Conservation (phyloP, 2,888 invertebrate genomes). For the Myathropa florea region DNA sequence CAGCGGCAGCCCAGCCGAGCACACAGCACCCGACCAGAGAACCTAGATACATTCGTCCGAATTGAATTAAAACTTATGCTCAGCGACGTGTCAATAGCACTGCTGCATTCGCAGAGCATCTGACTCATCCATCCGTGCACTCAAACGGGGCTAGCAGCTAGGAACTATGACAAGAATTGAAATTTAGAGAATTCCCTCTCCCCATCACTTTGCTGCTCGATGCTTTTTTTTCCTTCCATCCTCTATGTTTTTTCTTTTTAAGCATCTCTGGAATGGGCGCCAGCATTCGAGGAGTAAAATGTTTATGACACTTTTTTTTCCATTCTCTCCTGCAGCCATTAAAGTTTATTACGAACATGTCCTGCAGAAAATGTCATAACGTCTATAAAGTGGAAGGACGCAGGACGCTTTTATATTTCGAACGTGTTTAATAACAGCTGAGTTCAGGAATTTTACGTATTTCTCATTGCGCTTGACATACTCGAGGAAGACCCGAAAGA, state of each 20-base stretch:
- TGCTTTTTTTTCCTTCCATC: background rate
- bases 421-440: conserved; percentile 69
- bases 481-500: conserved; percentile 24
- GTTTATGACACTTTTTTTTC: conserved; percentile 54
- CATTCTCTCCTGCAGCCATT: conserved; percentile 52
- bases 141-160: background rate
- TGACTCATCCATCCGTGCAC: conserved; percentile 1
- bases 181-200: conserved; percentile 16
- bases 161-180: conserved; percentile 33
- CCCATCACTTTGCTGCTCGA: background rate
- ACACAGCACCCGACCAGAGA: too few relatives aligned
- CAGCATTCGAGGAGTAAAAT: conserved; percentile 56
- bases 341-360: conserved; percentile 69
- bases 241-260: background rate
- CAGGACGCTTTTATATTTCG: conserved; percentile 65
- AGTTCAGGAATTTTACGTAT: conserved; percentile 66
- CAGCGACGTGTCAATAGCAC: conserved; percentile 55
- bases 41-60: background rate
- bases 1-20: background rate
- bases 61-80: conserved; percentile 58
- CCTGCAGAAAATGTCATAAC: conserved; percentile 70
- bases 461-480: conserved; percentile 60
- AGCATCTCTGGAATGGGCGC: conserved; percentile 49
- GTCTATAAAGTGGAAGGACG: conserved; percentile 63
- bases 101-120: conserved; percentile 30